phyloP scores from a whole-genome alignment of 2,797 vertebrate genomes.

The Tragopan temminckii region DNA sequence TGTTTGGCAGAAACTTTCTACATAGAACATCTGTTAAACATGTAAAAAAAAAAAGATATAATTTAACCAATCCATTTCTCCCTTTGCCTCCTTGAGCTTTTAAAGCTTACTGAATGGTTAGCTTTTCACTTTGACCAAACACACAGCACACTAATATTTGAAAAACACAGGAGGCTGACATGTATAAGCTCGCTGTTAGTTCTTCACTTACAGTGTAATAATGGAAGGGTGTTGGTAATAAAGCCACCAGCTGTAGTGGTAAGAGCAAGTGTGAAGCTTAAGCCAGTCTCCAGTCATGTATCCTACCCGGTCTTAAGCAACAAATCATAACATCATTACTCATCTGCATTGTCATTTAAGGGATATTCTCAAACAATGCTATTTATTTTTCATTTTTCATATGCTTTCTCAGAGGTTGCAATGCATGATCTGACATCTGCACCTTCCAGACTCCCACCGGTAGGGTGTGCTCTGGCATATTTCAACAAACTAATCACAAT shows the following conservation, averaged over 20 bases:
- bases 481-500: background rate
- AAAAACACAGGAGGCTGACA: background rate
- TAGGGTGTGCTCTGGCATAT: background rate
- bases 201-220: rapidly evolving
- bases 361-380: background rate
- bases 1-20: slow-evolving; percentile 12
- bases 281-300: background rate
- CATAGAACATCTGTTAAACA: background rate
- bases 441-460: background rate
- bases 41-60: background rate
- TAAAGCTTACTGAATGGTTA: background rate
- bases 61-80: background rate
- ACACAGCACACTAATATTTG: rapidly evolving
- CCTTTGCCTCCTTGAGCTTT: background rate
- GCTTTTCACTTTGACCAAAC: background rate
- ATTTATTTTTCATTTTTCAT: background rate
- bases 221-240: background rate
- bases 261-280: background rate
- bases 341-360: background rate
- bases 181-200: rapidly evolving
- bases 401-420: background rate
- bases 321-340: background rate
- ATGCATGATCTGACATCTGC: background rate
- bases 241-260: rapidly evolving
- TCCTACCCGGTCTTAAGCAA: background rate